Evolutionary conservation across 1,140 invertebrate genomes (phyloP).

Genomic region (Papilio helenus): DNA sequence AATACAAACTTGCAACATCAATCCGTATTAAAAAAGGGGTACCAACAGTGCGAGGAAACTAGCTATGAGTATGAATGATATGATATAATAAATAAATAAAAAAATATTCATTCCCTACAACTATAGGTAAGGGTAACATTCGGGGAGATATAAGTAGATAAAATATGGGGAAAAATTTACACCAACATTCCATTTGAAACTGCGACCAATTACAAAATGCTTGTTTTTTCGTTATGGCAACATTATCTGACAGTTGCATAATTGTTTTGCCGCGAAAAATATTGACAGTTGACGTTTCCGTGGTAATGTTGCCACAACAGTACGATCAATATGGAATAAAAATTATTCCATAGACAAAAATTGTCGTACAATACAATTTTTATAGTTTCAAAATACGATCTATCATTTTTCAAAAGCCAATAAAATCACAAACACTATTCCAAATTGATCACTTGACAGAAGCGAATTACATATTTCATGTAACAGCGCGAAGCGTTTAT

Average conservation of each 20-base stretch:
- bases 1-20: conserved; percentile 75
- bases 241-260: conserved; percentile 51
- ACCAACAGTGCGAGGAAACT: conserved; percentile 70
- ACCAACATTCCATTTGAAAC: conserved; percentile 84
- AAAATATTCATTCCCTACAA: conserved; percentile 69
- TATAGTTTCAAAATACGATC: neutral
- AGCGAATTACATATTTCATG: conserved; percentile 52
- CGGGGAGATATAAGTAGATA: conserved; percentile 64
- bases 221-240: conserved; percentile 67
- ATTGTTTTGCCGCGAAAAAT: neutral
- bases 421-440: conserved; percentile 75
- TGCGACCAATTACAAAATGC: conserved; percentile 59
- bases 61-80: conserved; percentile 76
- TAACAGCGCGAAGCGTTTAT: conserved; percentile 73
- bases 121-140: conserved; percentile 72
- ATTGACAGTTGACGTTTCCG: conserved; percentile 22
- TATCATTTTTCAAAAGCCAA: conserved; percentile 64
- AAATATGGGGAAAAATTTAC: conserved; percentile 74
- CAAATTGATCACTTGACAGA: conserved; percentile 77
- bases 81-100: conserved; percentile 56
- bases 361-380: neutral
- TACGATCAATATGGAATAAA: conserved; percentile 79
- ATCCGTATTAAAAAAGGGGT: conserved; percentile 70
- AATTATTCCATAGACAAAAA: conserved; percentile 41
- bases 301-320: conserved; percentile 72